Evolutionary conservation across 2,888 invertebrate genomes (phyloP), one percentile per base, ranked within the genome.

Genomic region (Cephus spinipes): DNA sequence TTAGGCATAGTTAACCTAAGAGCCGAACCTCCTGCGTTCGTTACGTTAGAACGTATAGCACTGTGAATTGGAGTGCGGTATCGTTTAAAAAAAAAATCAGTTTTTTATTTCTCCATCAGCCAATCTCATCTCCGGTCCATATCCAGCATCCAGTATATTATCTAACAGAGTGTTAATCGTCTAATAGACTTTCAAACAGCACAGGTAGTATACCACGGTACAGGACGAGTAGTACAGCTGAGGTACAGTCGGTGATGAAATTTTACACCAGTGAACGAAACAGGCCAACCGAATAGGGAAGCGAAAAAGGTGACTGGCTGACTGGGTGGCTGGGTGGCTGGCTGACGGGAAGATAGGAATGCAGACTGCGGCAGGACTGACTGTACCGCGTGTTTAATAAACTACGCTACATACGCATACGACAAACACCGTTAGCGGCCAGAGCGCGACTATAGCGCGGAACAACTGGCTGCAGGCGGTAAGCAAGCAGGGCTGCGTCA

Each of bases 1-100:
- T 82, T 80, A 83, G 79, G 75, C 75, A 74, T 74, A 76, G 81
- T 82, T 83, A 81, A 84, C 81, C 77, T 73, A 76, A 55, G 40
- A 55, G 40, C 40, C 40, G 40, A 55, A 55, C 23, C 40, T 55
- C 40, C 23, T 55, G 36, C 12, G 73, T 75, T 55, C 68, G 34
- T 4, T 30, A 73, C 74, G 23, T 35, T 35, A 76, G 73, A 77
- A 30, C 40, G 15, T 40, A 40, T 40, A 6, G 40, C 40, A 0
- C 6, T 55, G 9, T 2, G 40, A 40, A 40, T 23, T 9, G 6
- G 4, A 55, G 6, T 23, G 12, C 23, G 23, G 15, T 40, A 40
- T 40, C 40, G 23, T 40, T 40, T 9, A 1, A 1, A 34, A 40
- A 36, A 15, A 40, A 15, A 40, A 55, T 55, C 23, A 55, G 1